These are phyloP conservation scores for Ispidina lecontei DNA, from an alignment of 2,797 vertebrate genomes.

Conservation along the genomic window DNA sequence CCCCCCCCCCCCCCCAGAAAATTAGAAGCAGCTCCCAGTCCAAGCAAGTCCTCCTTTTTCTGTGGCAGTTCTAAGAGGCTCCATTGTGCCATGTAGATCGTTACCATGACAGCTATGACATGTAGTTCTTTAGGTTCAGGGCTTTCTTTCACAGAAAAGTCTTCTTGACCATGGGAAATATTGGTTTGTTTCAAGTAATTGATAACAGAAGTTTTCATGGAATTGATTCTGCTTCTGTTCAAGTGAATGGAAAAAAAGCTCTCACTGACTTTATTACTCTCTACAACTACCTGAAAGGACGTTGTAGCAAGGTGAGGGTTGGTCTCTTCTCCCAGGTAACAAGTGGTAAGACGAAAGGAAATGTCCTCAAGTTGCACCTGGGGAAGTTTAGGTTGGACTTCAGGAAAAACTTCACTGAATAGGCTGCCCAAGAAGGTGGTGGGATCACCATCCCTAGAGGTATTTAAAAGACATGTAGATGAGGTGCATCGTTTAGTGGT, in stretches of 20 bases:
- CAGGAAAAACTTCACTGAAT: no score
- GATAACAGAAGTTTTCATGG: constrained; percentile 16
- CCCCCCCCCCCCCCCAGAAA: background rate
- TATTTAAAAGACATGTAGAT: no score
- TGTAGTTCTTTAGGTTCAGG: background rate
- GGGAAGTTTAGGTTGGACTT: no score
- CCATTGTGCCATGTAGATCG: background rate
- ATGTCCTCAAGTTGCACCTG: no score
- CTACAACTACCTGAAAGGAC: no score
- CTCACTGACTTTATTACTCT: background rate
- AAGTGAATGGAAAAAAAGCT: background rate
- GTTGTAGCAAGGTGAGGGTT: no score
- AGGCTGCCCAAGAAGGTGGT: no score
- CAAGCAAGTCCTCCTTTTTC: background rate
- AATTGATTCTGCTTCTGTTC: background rate
- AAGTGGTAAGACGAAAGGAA: no score
- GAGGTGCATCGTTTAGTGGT: no score
- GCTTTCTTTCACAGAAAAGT: constrained; percentile 25
- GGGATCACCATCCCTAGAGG: no score
- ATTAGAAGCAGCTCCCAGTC: constrained; percentile 43
- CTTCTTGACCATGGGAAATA: constrained; percentile 2
- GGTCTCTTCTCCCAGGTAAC: no score
- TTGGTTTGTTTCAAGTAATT: constrained; percentile 33
- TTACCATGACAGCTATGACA: background rate
- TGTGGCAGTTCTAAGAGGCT: background rate